These are phyloP conservation scores for Corythaeola cristata DNA, from an alignment of 2,113 vertebrate species.

Conservation along the genomic window DNA sequence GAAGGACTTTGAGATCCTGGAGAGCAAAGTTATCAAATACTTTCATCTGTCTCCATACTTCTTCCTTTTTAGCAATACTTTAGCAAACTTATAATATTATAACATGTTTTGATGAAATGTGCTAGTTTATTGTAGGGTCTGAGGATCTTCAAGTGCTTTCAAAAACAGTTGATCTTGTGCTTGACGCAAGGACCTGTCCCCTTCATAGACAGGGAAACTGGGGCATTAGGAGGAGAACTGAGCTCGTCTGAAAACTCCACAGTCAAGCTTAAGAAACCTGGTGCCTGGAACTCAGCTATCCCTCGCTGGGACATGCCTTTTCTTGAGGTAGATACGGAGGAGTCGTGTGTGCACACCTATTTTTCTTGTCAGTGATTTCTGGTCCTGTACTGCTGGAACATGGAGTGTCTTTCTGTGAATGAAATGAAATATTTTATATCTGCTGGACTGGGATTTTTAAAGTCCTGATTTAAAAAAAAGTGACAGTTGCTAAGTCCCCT, in stretches of 20 bases:
- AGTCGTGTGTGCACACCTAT: not conserved
- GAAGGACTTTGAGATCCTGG: not conserved
- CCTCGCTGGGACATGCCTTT: fast-evolving
- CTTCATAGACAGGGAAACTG: not conserved
- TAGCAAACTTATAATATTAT: fast-evolving
- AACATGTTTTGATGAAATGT: not conserved
- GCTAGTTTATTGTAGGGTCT: not conserved
- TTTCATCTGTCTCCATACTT: not conserved
- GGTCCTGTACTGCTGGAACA: not conserved
- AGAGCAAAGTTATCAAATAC: not conserved
- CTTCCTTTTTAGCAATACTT: not conserved
- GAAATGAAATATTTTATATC: not conserved
- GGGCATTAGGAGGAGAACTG: not conserved
- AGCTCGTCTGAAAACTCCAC: not conserved
- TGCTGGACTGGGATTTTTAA: not conserved
- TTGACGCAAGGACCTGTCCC: not conserved
- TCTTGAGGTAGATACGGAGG: not conserved
- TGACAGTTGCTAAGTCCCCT: no score
- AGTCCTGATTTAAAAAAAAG: not conserved
- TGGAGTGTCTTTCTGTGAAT: not conserved
- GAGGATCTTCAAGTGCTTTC: not conserved
- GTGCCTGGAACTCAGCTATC: not conserved
- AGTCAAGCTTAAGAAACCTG: fast-evolving
- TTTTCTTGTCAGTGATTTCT: not conserved
- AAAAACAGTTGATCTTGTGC: not conserved